A percentile compares a stretch with the other conserved stretches of the same genome.
phyloP scores from a whole-genome alignment of 2,888 invertebrate species.

The Lithophane semibrunnea region DNA sequence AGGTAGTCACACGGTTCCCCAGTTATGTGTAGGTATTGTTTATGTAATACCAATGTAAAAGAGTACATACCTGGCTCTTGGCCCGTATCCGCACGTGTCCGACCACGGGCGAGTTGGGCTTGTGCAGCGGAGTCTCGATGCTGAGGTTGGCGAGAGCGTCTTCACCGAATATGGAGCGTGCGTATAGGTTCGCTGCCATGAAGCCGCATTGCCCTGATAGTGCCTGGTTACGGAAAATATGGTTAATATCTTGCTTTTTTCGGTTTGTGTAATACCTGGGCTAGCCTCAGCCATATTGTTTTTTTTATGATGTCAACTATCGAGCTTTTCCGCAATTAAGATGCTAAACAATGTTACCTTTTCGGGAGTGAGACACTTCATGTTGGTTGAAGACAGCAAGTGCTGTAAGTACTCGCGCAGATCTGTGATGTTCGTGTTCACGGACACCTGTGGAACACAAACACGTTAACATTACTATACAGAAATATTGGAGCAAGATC shows the following conservation, averaged over 20 bases:
- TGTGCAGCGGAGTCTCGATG: constrained; percentile 98
- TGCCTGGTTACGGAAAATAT: constrained; percentile 88
- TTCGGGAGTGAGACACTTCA: constrained; percentile 99
- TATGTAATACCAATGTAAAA: not conserved
- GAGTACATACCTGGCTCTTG: constrained; percentile 96
- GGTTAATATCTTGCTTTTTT: not conserved
- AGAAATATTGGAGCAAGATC: not conserved
- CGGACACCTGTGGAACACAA: constrained; percentile 91
- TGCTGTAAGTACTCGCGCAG: constrained; percentile 98
- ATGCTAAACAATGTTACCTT: constrained; percentile 89
- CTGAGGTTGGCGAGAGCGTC: constrained; percentile 99
- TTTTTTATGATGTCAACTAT: too few species aligned
- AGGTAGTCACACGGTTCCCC: too few species aligned
- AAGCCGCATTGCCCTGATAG: constrained; percentile 99
- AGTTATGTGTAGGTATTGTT: not conserved
- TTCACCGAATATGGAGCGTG: constrained; percentile 99
- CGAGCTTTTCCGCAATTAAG: too few species aligned
- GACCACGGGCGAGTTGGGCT: constrained; percentile 96
- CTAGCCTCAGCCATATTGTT: not conserved
- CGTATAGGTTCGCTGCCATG: constrained; percentile 99
- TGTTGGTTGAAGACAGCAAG: constrained; percentile 98
- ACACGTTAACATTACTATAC: not conserved
- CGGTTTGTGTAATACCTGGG: not conserved
- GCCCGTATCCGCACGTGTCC: constrained; percentile 99
- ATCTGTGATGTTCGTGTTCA: constrained; percentile 98